Percentiles rank a stretch among this genome's conserved stretches.
These are phyloP conservation scores for Ennomos erosarius DNA, from an alignment of 2,888 invertebrate genomes.

Conservation along the genomic window DNA sequence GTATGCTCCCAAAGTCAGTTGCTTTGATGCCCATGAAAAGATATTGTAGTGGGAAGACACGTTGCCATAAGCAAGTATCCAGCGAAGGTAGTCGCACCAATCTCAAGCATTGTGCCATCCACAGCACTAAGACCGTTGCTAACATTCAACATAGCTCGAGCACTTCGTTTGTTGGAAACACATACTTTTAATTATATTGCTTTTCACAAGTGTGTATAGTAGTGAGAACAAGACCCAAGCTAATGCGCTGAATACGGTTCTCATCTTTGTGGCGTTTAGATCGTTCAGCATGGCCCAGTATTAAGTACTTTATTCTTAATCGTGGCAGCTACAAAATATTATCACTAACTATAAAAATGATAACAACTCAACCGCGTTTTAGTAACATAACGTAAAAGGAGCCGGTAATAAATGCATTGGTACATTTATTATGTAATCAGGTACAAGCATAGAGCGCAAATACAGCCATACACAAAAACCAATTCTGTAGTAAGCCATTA, in stretches of 20 bases:
- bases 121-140: slow-evolving; percentile 94
- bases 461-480: no score
- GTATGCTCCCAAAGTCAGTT: slow-evolving; percentile 98
- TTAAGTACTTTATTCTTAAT: no score
- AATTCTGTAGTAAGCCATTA: no score
- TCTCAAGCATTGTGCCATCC: slow-evolving; percentile 88
- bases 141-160: slow-evolving; percentile 96
- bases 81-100: slow-evolving; percentile 92
- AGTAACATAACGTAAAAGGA: no score
- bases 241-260: slow-evolving; percentile 90
- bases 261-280: slow-evolving; percentile 69
- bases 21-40: slow-evolving; percentile 98
- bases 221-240: slow-evolving; percentile 97
- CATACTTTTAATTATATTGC: slow-evolving; percentile 95
- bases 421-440: no score
- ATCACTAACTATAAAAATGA: no score
- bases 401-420: no score
- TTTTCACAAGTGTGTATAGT: slow-evolving; percentile 98
- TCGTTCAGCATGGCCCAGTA: slow-evolving; percentile 39
- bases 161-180: slow-evolving; percentile 96
- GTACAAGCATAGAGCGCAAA: no score
- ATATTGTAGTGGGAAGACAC: slow-evolving; percentile 97
- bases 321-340: no score
- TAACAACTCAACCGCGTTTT: no score
- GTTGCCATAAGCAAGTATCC: slow-evolving; percentile 87